Base-by-base conservation (phyloP, 35 echinoderm and acorn worm species). In the Patiria miniata region DNA sequence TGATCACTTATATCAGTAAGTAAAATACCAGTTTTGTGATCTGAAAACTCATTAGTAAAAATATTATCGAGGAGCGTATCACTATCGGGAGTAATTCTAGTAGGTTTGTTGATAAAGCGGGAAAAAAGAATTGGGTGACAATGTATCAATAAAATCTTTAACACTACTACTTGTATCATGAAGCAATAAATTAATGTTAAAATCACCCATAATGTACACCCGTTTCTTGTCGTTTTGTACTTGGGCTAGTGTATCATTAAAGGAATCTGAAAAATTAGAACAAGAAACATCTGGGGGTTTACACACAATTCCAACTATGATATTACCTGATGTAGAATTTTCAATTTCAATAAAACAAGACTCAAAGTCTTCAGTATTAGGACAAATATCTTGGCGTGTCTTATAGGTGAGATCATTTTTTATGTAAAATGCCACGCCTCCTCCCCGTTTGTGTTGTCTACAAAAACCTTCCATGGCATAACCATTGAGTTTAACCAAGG, bases 151-250 rank as follows among this genome's bases (percentile, higher is more conserved):
- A 32, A 68, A 68, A 68, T 68, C 30, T 22, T 22, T n/a, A 7
- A 68, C 60, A 68, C 5, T 22, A 68, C 30, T 68, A 68, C 30
- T 32, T n/a, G 14, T 22, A 68, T 68, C 60, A 23, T n/a, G 30
- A 7, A 28, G 60, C n/a, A 68, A n/a, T 68, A 68, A 22, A 68
- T 68, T 68, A 9, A 68, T 68, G 60, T 68, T 68, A 23, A 28
- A 68, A 68, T 68, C 60, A 68, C 60, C n/a, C 60, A 68, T 21
- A 68, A 68, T 68, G n/a, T 68, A 68, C 42, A 47, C 42, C 42
- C 12, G 42, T 47, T 47, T 47, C 12, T 12, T 47, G 42, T 47
- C 12, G 42, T 47, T 12, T 47, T 47, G 42, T 47, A 47, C 4
- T 47, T 47, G 4, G 42, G 42, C 42, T 47, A 47, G 42, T 47